A percentile compares a stretch with the other conserved stretches of the same genome.
phyloP scores from a whole-genome alignment of 2,113 vertebrate species.

The Laterallus jamaicensis region DNA sequence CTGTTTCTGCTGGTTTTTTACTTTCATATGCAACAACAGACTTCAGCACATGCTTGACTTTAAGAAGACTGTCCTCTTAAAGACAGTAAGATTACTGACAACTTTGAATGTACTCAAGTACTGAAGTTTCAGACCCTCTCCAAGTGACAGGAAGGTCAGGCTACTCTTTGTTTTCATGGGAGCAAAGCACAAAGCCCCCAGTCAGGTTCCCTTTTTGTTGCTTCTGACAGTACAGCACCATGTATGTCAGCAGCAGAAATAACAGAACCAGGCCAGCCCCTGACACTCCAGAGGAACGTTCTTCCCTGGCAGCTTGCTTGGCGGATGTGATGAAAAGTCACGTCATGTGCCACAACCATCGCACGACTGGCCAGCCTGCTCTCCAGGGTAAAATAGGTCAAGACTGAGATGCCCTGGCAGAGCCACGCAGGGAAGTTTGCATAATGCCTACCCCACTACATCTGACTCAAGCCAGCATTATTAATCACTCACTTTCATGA shows the following conservation, averaged over 20 bases:
- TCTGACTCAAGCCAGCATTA: neutral
- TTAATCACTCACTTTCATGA: slow-evolving; percentile 33
- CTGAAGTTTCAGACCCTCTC: neutral
- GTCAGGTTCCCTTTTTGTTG: neutral
- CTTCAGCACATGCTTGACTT: neutral
- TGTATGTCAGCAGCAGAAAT: neutral
- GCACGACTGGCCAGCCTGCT: slow-evolving; percentile 3
- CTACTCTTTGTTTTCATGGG: neutral
- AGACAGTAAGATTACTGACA: neutral
- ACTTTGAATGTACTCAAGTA: neutral
- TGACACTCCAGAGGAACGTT: neutral
- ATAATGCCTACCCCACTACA: neutral
- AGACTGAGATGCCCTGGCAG: slow-evolving; percentile 25
- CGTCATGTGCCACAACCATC: neutral
- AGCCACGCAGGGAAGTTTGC: neutral
- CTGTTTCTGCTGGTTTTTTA: neutral
- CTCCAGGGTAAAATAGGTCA: slow-evolving; percentile 22
- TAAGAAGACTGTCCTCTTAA: neutral
- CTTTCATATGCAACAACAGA: neutral
- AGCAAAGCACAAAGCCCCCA: neutral
- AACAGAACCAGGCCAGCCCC: neutral
- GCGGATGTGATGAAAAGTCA: neutral
- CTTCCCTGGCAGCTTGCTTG: neutral
- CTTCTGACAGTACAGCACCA: neutral
- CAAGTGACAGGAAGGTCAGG: neutral